These are phyloP conservation scores for Lagria hirta DNA, from an alignment of 2,888 invertebrate genomes.

Conservation along the genomic window DNA sequence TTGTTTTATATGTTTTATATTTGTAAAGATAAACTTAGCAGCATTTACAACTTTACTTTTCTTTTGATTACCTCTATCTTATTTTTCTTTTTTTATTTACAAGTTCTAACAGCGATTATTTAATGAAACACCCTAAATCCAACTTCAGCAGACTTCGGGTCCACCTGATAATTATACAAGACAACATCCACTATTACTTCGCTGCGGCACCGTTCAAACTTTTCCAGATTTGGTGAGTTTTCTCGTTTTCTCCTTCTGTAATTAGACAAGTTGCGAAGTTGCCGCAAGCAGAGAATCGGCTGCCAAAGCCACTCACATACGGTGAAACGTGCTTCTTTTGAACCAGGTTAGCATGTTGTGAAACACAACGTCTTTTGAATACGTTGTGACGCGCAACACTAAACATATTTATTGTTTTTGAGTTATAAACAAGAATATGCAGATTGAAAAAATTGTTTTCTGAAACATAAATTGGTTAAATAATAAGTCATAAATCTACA, in stretches of 20 bases:
- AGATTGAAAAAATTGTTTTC: no score
- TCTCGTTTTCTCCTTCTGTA: conserved; percentile 44
- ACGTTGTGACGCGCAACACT: conserved; percentile 17
- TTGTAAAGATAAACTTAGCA: no score
- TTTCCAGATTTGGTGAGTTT: conserved; percentile 46
- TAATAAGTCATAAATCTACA: no score
- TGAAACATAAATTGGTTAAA: no score
- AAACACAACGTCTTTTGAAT: conserved; percentile 22
- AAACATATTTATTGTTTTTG: no score
- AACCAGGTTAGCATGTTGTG: conserved; percentile 21
- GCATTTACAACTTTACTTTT: no score
- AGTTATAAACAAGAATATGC: background rate
- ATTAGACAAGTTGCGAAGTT: conserved; percentile 47
- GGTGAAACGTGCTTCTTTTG: conserved; percentile 16
- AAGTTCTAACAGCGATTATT: no score
- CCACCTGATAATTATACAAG: conserved; percentile 31
- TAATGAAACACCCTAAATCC: no score
- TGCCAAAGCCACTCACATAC: conserved; percentile 36
- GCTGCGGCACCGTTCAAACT: conserved; percentile 38
- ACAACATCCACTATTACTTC: conserved; percentile 38
- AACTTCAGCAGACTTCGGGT: no score
- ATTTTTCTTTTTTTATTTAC: no score
- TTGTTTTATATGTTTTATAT: no score
- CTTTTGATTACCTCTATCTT: no score
- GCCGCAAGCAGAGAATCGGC: conserved; percentile 40